Evolutionary conservation across 1,140 invertebrate species (phyloP), one percentile per base, ranked within the genome.

Genomic region (Trichonephila inaurata): DNA sequence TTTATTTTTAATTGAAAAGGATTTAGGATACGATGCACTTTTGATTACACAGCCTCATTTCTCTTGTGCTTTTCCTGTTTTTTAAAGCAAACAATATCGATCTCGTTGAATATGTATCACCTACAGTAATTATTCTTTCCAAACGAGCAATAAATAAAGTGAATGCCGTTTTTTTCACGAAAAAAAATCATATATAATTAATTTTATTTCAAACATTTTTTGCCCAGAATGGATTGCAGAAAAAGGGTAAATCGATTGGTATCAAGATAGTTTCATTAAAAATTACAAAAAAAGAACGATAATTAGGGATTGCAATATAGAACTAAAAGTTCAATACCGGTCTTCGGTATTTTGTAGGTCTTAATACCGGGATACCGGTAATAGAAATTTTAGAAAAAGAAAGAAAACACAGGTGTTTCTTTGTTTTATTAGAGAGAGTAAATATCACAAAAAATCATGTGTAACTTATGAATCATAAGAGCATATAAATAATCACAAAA

Each of bases 1-100:
- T 83, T 40, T 83, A 24, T 60, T 83, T 83, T 83, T 83, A 58
- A 58, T 83, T 44, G 82, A 60, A 83, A 60, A 83, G 82, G 82
- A 58, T 83, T 83, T 83, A 83, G 44, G 51, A 58, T 16, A 24
- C 40, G 18, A 83, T 83, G 19, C 58, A 19, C 28, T 40, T n/a
- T 77, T 28, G 28, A 77, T 77, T 77, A 40, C 3, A 4, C 14
- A 28, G 16, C 6, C 18, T 77, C 33, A 77, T 77, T 33, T 14
- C 28, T 33, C 28, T 40, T 16, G 6, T 16, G 28, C 33, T 33
- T 21, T 10, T 24, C 12, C n/a, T 28, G n/a, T 69, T 69, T 69
- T 64, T 69, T 69, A 10, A n/a, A 69, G n/a, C 24, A 69, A 69
- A 69, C 66, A 69, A 69, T 12, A 69, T 69, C 4, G 14, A 69